Evolutionary conservation across 2,888 invertebrate genomes (phyloP), one percentile per base, ranked within the genome.

Genomic region (Gymnosoma rotundatum): DNA sequence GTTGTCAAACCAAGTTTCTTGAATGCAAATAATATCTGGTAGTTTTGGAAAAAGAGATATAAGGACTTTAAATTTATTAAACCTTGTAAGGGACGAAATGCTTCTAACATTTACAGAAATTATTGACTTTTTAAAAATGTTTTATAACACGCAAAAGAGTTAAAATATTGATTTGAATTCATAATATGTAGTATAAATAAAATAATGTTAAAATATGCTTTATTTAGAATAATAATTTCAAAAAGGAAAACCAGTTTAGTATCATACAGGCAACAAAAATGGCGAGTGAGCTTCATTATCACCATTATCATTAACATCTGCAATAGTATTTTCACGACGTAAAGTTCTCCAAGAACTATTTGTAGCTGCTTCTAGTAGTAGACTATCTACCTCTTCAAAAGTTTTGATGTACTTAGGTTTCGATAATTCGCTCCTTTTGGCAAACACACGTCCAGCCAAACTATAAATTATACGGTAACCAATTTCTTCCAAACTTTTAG

Each of bases 401-500:
- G 56, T 58, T 58, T 58, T 58, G 14, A 58, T 58, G 12, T 25
- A 25, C 5, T 25, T 32, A 6, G 58, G 58, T 16, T 32, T 58
- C 16, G 58, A 58, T 6, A n/a, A 32, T 58, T 58, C 58, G 25
- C 25, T 64, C 48, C 63, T 45, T 48, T 64, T 64, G 25, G 21
- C 48, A 48, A 45, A 64, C 9, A 48, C 45, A 48, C 48, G 48
- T 45, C 63, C 63, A 63, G 45, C 38, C 10, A 38, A 38, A 63
- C 25, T 63, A 63, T 61, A 61, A 61, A 61, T 42, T 42, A 38
- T 18, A 14, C 42, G 61, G 42, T 48, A 64, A n/a, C 63, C 63
- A 64, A 64, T 25, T 25, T 25, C 4, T 25, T 25, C 25, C 25
- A 25, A 25, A 25, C 25, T 25, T 4, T 25, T 25, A 25, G 25